Conservation (phyloP, 1,140 invertebrate species). For the Solen grandis region DNA sequence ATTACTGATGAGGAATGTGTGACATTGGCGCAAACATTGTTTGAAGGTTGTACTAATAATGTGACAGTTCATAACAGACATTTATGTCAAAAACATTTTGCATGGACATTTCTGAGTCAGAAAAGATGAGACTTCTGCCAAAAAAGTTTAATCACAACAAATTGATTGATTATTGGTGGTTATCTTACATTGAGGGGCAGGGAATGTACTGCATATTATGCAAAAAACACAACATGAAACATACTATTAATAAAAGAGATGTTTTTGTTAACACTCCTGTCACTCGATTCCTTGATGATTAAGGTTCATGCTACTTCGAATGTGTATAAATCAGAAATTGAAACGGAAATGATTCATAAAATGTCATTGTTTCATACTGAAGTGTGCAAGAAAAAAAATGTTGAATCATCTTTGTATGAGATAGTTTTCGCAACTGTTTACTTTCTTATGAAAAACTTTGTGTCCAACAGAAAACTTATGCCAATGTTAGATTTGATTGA, state of each 20-base stretch:
- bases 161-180: slow-evolving; percentile 1
- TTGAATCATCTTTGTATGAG: neutral
- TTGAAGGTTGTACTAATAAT: too few relatives aligned
- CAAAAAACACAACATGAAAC: slow-evolving; percentile 7
- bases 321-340: neutral
- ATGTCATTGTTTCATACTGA: neutral
- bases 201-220: slow-evolving; percentile 18
- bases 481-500: slow-evolving; percentile 5
- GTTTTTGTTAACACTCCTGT: neutral
- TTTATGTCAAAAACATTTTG: too few relatives aligned
- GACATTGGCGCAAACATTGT: too few relatives aligned
- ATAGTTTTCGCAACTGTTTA: neutral
- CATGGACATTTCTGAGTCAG: too few relatives aligned
- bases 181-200: slow-evolving; percentile 22
- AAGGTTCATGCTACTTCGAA: neutral
- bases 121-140: too few relatives aligned
- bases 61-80: too few relatives aligned
- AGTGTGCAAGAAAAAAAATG: neutral
- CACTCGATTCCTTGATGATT: neutral
- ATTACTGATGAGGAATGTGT: too few relatives aligned
- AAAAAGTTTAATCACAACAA: slow-evolving; percentile 15
- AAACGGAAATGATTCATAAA: neutral
- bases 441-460: slow-evolving; percentile 15
- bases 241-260: neutral
- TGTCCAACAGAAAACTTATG: neutral